Percentiles rank a stretch among this genome's conserved stretches.
Evolutionary conservation across 2,888 invertebrate genomes (phyloP).

Genomic region (Phorcus lineatus): DNA sequence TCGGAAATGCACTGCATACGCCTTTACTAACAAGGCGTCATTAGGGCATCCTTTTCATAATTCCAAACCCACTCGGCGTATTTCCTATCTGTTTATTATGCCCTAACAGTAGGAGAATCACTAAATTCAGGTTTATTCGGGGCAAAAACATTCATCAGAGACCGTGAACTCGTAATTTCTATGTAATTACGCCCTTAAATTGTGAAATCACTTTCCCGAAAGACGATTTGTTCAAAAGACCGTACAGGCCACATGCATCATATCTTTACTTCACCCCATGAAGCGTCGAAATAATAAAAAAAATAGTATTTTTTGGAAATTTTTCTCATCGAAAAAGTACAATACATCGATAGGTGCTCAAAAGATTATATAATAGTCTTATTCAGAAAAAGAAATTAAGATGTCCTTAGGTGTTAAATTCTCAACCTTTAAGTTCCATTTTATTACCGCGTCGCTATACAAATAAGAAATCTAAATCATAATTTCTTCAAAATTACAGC

Average conservation of each 20-base stretch:
- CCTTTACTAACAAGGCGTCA: not conserved
- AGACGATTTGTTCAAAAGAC: not conserved
- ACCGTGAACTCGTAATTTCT: not conserved
- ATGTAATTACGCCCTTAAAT: not conserved
- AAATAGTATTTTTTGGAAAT: not conserved
- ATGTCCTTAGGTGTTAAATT: not conserved
- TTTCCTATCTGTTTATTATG: not conserved
- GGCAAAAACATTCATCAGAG: not conserved
- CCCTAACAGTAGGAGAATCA: not conserved
- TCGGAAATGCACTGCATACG: too few relatives aligned
- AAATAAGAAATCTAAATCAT: not conserved
- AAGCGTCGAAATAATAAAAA: not conserved
- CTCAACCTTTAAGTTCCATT: not conserved
- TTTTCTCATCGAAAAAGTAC: not conserved
- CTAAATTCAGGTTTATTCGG: not conserved
- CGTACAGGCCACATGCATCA: not conserved
- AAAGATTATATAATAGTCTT: not conserved
- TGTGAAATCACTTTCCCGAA: not conserved
- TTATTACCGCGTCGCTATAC: not conserved
- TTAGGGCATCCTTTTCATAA: not conserved
- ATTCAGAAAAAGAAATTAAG: conserved; percentile 9
- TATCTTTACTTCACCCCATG: not conserved
- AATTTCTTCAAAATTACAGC: not conserved
- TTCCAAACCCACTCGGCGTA: not conserved
- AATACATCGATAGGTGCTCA: not conserved